A percentile compares a stretch with the other conserved stretches of the same genome.
phyloP scores from a whole-genome alignment of 2,113 vertebrate genomes.

The Clinocottus analis region DNA sequence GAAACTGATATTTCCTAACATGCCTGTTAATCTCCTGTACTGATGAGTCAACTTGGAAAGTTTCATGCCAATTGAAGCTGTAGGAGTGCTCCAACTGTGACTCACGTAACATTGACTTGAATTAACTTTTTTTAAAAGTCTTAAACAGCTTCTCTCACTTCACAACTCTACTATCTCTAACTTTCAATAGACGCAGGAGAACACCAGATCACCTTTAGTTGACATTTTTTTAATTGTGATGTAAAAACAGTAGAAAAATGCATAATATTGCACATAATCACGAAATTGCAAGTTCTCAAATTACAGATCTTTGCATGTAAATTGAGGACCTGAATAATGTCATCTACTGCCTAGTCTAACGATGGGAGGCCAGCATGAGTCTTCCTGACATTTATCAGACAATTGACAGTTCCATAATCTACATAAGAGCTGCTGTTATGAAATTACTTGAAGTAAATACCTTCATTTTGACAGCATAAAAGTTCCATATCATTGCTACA shows the following conservation, averaged over 20 bases:
- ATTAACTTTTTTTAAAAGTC: neutral
- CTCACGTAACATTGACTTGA: neutral
- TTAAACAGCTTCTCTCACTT: neutral
- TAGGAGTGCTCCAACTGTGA: neutral
- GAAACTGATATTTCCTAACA: neutral
- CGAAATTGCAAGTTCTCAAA: slow-evolving; percentile 88
- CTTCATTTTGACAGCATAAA: slow-evolving; percentile 46
- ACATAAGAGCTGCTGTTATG: slow-evolving; percentile 38
- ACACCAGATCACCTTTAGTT: slow-evolving; percentile 55
- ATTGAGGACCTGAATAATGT: slow-evolving; percentile 61
- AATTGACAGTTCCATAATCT: slow-evolving; percentile 39
- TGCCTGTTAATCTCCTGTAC: neutral
- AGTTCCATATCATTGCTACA: slow-evolving; percentile 64
- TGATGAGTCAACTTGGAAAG: neutral
- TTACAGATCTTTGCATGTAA: slow-evolving; percentile 74
- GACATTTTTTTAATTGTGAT: slow-evolving; percentile 75
- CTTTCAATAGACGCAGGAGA: slow-evolving; percentile 50
- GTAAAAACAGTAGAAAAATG: slow-evolving; percentile 91
- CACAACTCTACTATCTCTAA: neutral
- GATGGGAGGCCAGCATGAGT: slow-evolving; percentile 37
- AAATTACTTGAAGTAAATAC: slow-evolving; percentile 44
- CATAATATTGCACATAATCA: slow-evolving; percentile 83
- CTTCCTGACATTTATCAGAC: slow-evolving; percentile 46
- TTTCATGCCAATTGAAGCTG: neutral
- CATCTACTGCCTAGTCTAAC: slow-evolving; percentile 34